Conservation (phyloP, 35 echinoderm and acorn worm genomes). For the Stichopus chloronotus region DNA sequence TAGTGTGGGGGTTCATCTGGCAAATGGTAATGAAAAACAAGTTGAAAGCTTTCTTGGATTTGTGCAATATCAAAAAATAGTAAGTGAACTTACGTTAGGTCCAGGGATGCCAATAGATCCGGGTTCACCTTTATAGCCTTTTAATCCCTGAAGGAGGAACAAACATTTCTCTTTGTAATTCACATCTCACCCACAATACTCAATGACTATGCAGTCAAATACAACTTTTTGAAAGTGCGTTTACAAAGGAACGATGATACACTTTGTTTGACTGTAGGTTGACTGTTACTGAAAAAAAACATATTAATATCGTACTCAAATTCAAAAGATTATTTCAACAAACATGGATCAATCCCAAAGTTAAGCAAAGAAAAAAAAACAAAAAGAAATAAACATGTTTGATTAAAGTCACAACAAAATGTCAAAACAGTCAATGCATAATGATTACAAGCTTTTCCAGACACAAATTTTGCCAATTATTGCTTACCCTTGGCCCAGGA, state of each 20-base stretch:
- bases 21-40: not conserved
- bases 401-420: too few relatives aligned
- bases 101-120: not conserved
- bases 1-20: not conserved
- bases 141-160: not conserved
- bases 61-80: too few relatives aligned
- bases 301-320: too few relatives aligned
- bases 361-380: too few relatives aligned
- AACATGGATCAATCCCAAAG: too few relatives aligned
- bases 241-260: not conserved
- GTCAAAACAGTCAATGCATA: too few relatives aligned
- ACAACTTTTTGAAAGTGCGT: not conserved
- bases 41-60: not conserved
- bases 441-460: not conserved
- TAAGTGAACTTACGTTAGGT: not conserved
- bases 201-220: not conserved
- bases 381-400: too few relatives aligned
- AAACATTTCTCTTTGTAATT: not conserved
- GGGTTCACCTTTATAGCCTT: conserved; percentile 16
- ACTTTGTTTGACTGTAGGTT: not conserved
- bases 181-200: not conserved
- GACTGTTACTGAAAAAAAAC: too few relatives aligned
- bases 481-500: conserved; percentile 4
- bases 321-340: too few relatives aligned
- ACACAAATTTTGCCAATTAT: not conserved